Percentiles rank a stretch among this genome's conserved stretches.
phyloP scores from a whole-genome alignment of 2,888 invertebrate genomes.

The Drosophila neutralis region DNA sequence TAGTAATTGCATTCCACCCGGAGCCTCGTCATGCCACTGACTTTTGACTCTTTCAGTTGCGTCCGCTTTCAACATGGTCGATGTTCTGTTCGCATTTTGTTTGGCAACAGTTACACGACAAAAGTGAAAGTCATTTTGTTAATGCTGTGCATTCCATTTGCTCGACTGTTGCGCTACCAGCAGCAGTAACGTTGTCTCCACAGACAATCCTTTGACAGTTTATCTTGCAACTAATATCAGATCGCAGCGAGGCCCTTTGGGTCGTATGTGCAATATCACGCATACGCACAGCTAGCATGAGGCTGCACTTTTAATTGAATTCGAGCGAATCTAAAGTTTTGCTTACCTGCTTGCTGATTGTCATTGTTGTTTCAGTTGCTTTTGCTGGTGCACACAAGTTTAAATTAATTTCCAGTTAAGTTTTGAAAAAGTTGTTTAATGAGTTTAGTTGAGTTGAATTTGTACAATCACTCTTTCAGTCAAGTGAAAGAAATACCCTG shows the following conservation, averaged over 20 bases:
- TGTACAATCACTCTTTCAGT: conserved; percentile 36
- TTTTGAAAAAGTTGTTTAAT: conserved; percentile 58
- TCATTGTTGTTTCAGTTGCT: conserved; percentile 9
- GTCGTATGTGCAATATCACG: conserved; percentile 75
- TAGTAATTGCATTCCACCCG: conserved; percentile 51
- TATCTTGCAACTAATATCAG: conserved; percentile 42
- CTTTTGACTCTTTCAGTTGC: conserved; percentile 18
- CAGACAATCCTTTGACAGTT: conserved; percentile 51
- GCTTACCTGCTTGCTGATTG: conserved; percentile 18
- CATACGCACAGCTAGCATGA: conserved; percentile 59
- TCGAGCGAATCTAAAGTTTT: conserved; percentile 70
- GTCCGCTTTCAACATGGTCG: conserved; percentile 32
- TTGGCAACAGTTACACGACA: conserved; percentile 14
- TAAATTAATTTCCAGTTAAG: conserved; percentile 73
- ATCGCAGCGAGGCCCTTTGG: conserved; percentile 38
- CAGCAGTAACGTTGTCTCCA: conserved; percentile 31
- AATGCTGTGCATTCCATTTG: conserved; percentile 49
- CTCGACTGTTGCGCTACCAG: conserved; percentile 1
- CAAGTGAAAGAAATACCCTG: conserved; percentile 15
- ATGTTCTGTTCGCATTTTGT: conserved; percentile 31
- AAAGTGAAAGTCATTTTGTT: conserved; percentile 74
- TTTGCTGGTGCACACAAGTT: conserved; percentile 44
- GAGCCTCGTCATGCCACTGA: conserved; percentile 43
- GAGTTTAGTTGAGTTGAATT: conserved; percentile 60
- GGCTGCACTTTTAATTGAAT: conserved; percentile 74